Evolutionary conservation across 2,797 vertebrate species (phyloP).

Genomic region (Gymnothorax javanicus): DNA sequence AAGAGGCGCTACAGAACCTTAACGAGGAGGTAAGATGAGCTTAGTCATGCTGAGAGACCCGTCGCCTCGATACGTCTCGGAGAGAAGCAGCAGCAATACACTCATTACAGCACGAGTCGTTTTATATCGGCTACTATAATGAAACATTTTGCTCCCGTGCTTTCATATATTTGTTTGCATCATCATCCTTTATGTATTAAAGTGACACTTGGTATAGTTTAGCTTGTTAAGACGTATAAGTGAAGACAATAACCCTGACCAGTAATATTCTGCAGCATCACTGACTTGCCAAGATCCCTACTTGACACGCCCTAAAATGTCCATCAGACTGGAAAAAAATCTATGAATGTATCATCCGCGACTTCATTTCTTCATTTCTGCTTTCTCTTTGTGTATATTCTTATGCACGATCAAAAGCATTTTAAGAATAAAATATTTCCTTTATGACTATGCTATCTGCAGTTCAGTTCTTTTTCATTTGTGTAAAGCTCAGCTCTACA

Average conservation of each 20-base stretch:
- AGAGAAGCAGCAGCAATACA: neutral
- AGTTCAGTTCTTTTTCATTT: conserved; percentile 7
- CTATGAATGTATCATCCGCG: neutral
- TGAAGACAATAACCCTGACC: neutral
- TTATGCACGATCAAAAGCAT: neutral
- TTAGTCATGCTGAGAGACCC: conserved; percentile 25
- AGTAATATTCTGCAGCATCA: neutral
- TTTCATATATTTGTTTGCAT: neutral
- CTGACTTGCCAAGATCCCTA: neutral
- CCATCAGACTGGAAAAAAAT: neutral
- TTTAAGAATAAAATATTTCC: conserved; percentile 4
- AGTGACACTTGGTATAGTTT: neutral
- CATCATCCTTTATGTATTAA: neutral
- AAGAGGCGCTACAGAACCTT: conserved; percentile 94
- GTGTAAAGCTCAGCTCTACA: neutral
- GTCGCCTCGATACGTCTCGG: neutral
- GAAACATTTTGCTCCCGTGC: neutral
- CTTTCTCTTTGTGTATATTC: neutral
- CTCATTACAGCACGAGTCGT: neutral
- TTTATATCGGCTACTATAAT: neutral
- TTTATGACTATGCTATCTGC: neutral
- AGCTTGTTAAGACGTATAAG: neutral
- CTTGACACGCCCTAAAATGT: conserved; percentile 17
- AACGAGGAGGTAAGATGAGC: conserved; percentile 81
- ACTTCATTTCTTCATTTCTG: neutral